phyloP scores from a whole-genome alignment of 2,797 vertebrate species.

The Chromobotia macracanthus region DNA sequence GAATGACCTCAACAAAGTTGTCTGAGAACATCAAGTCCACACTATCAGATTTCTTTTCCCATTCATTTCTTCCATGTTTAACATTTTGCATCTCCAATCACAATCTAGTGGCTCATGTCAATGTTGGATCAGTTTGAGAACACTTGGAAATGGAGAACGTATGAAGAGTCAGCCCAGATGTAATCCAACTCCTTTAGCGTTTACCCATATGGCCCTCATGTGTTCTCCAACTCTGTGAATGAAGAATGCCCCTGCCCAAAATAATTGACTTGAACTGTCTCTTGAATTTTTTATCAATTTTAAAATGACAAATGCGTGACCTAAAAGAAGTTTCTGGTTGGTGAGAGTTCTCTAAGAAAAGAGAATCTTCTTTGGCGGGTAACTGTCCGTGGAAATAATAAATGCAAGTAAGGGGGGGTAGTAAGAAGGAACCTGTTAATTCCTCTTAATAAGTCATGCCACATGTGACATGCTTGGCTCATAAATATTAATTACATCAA shows the following conservation, averaged over 20 bases:
- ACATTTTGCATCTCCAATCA: slow-evolving; percentile 32
- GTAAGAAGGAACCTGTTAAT: slow-evolving; percentile 25
- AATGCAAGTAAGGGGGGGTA: background rate
- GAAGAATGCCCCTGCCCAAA: slow-evolving; percentile 34
- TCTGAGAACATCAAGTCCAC: slow-evolving; percentile 24
- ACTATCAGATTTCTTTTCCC: slow-evolving; percentile 28
- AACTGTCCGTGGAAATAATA: slow-evolving; percentile 10
- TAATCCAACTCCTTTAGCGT: slow-evolving; percentile 56
- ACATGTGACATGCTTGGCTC: slow-evolving; percentile 69
- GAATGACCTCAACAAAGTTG: background rate
- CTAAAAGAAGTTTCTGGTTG: background rate
- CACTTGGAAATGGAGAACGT: slow-evolving; percentile 28
- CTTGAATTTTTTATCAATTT: slow-evolving; percentile 25
- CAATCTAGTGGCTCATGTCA: slow-evolving; percentile 26
- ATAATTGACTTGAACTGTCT: slow-evolving; percentile 19
- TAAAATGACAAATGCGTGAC: slow-evolving; percentile 29
- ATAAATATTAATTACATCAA: slow-evolving; percentile 64
- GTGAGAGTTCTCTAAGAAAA: background rate
- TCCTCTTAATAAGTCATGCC: slow-evolving; percentile 56
- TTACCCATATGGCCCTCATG: slow-evolving; percentile 72
- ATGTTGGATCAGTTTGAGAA: slow-evolving; percentile 19
- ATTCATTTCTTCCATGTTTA: slow-evolving; percentile 37
- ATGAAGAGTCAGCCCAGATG: slow-evolving; percentile 51
- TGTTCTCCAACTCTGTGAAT: slow-evolving; percentile 58
- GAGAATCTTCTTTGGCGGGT: slow-evolving; percentile 19